Evolutionary conservation across 37 sponge, comb jelly and placozoan genomes (phyloP), one percentile per base, ranked within the genome.

Genomic region (Bolinopsis microptera): DNA sequence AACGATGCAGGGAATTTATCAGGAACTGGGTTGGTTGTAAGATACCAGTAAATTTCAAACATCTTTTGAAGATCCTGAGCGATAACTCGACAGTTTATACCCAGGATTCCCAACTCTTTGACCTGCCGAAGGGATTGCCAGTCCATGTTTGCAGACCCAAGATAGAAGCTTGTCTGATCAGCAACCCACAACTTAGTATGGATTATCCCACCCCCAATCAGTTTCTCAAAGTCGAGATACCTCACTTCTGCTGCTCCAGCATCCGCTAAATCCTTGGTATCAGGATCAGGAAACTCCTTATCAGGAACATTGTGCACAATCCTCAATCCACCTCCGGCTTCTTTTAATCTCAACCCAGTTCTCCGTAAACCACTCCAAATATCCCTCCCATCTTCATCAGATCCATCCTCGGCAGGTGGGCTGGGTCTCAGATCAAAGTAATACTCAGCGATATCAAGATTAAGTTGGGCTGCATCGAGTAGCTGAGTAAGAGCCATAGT

Each of bases 81-180:
- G 27, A 96, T 92, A 26, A 94, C 93, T 32, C 92, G 86, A 94
- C 98, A 97, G 80, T 96, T 38, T 32, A 82, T 94, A 0, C 94
- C 96, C 28, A 96, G 9, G 0, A 96, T 22, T 0, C 97, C 97
- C 39, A 97, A 83, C 94, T 97, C 98, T 38, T 97, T 96, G 35
- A 95, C 97, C 94, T 97, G 96, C 31, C 97, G 95, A 0, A 97
- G 96, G 38, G 97, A 95, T 25, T 96, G 39, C 98, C 98, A 97
- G 93, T 97, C 98, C 94, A 95, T 95, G 80, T 97, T 97, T 26
- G 98, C 96, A 93, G 97, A 96, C 61, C 98, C 98, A 9, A 96
- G 93, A 39, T 95, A 96, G 83, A 97, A 96, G 93, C 96, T 96
- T 74, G 61, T 92, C 23, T 28, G 1, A 83, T 97, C 97, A 8